Base-by-base conservation (phyloP, 2,113 vertebrate species). In the Bubo scandiacus region DNA sequence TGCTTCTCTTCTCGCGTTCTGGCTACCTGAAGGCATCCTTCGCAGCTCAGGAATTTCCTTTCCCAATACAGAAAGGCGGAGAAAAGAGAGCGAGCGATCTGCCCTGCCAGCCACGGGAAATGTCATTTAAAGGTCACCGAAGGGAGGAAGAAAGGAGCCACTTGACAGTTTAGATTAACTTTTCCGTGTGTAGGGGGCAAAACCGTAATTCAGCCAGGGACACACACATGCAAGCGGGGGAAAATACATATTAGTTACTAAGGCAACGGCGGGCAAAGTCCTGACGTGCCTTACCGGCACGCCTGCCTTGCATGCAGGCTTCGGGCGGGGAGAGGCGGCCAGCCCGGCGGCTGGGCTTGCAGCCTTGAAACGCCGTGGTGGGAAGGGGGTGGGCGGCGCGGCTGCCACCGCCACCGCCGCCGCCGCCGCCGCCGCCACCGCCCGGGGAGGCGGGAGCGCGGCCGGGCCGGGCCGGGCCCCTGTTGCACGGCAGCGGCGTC, bases 211-310 rank as follows among this genome's bases (percentile, higher is more conserved):
- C 90, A 58, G 71, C 57, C 88, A 83, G 77, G 92, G 95, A 90
- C 85, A 94, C 72, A 85, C 85, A 95, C 79, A 86, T 57, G 68
- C 81, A 92, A 92, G 80, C 70, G 65, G 88, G 89, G 81, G 84
- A 45, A 96, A 97, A 96, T 86, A 94, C 96, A 91, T 88, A 71
- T 92, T 95, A 97, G 98, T 98, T 98, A 97, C 98, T 98, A 98
- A 96, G 98, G 98, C 98, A 98, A 98, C 98, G 2, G 65, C 83
- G 90, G 97, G 81, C 92, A 93, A 96, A 98, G 87, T 92, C 94
- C 94, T 85, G 58, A 42, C 94, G 70, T 94, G 96, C 94, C 90
- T 95, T 74, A 66, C 68, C 73, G 77, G 94, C 93, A 94, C 84
- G 84, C 87, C 97, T 59, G 91, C 81, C 80, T 96, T 49, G 81